These are phyloP conservation scores for Paramuricea clavata DNA, from an alignment of 92 coral and sea anemone genomes.

Conservation along the genomic window DNA sequence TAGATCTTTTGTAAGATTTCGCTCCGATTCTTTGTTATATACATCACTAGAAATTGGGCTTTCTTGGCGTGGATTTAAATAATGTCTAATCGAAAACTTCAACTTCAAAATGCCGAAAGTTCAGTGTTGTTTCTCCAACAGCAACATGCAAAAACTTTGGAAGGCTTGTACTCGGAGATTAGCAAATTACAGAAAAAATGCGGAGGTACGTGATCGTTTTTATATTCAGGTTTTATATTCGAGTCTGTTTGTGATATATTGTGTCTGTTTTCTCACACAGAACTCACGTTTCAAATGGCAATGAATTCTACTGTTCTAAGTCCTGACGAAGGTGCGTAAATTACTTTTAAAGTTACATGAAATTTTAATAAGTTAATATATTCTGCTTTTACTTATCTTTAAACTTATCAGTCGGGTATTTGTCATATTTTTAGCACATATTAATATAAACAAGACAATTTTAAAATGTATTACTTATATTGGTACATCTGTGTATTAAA, in stretches of 20 bases:
- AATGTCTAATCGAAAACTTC: conserved; percentile 88
- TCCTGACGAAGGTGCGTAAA: conserved; percentile 83
- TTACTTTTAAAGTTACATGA: background rate
- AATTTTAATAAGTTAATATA: conserved; percentile 27
- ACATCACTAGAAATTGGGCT: background rate
- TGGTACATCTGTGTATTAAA: too few species aligned
- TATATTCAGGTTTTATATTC: background rate
- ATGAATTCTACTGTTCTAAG: conserved; percentile 85
- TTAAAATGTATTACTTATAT: too few species aligned
- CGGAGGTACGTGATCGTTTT: conserved; percentile 76
- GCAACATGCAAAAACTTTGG: conserved; percentile 96
- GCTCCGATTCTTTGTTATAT: background rate
- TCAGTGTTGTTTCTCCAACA: conserved; percentile 96
- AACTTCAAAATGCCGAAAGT: conserved; percentile 97
- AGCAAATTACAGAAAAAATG: conserved; percentile 98
- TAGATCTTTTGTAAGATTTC: background rate
- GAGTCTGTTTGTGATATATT: background rate
- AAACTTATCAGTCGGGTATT: background rate
- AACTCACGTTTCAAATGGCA: conserved; percentile 92
- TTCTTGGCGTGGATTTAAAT: background rate
- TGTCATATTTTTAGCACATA: background rate
- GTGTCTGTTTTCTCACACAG: conserved; percentile 58
- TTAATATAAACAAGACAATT: too few species aligned
- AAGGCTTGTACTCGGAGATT: conserved; percentile 95
- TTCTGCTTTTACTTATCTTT: background rate